Base-by-base conservation (phyloP, 2,888 invertebrate genomes). In the Merodon equestris region DNA sequence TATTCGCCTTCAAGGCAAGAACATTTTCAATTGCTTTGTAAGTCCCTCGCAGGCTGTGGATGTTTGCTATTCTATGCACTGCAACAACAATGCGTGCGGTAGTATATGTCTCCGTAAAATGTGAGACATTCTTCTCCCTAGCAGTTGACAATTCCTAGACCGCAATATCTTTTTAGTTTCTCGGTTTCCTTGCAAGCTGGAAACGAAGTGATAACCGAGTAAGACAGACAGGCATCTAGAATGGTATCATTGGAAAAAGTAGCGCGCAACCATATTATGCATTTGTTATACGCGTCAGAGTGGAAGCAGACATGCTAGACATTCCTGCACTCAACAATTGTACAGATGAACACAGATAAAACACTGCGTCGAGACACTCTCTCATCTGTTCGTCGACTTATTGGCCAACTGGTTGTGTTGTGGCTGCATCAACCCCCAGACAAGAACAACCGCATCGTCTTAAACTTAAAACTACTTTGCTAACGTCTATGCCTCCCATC, bases 391-490 rank as follows among this genome's bases (percentile, higher is more conserved):
- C 63, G 77, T 77, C 77, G 77, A 77, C 73, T 77, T 77, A 66
- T 77, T 77, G 77, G 77, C 73, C 77, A 61, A 77, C 73, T 77
- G 61, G 73, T 73, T 77, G 73, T 61, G 66, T 53, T 71, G 3
- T 70, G 60, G 19, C 34, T 14, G 51, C 51, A 18, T 13, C 60
- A 60, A 13, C 18, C 48, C 40, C 48, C 68, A 40, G 9, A 12
- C 14, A 1, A 15, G 53, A 13, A 19, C 51, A 34, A 13, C 45
- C 18, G 1, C 14, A 47, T 18, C 50, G 45, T 44, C 63, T 18
- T 53, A 13, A 27, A 53, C 45, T 45, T 19, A 47, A 47, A 45
- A 27, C 27, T 27, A 4, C 27, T 27, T 27, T 10, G 10, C n/a
- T n/a, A n/a, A n/a, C n/a, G n/a, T n/a, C n/a, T n/a, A 3, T 10